Conservation (phyloP, 2,113 vertebrate species). For the Lepisosteus osseus region DNA sequence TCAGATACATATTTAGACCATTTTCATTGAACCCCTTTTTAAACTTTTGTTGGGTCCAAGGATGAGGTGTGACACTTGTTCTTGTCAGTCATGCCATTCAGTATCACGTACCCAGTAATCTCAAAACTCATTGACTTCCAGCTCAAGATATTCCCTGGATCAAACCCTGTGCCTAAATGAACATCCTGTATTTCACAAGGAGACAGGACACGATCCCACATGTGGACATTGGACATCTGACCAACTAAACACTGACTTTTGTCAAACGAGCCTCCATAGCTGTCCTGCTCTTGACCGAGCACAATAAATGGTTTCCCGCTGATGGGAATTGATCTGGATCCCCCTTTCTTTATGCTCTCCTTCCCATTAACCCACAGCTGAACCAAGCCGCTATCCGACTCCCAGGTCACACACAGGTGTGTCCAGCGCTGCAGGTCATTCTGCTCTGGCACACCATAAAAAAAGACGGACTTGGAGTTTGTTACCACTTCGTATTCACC, state of each 20-base stretch:
- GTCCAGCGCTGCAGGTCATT: background rate
- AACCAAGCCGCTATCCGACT: constrained; percentile 30
- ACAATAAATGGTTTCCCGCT: background rate
- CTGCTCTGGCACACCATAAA: too few relatives aligned
- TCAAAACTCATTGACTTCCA: constrained; percentile 17
- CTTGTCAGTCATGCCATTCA: constrained; percentile 5
- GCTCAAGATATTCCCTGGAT: constrained; percentile 13
- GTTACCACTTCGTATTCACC: too few relatives aligned
- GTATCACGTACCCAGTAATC: background rate
- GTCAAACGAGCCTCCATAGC: rapidly evolving
- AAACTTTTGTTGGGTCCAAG: too few relatives aligned
- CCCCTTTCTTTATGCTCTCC: constrained; percentile 37
- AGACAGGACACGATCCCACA: constrained; percentile 42
- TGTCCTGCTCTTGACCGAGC: constrained; percentile 41
- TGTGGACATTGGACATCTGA: constrained; percentile 31
- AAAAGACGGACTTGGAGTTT: too few relatives aligned
- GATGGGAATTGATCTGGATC: constrained; percentile 10
- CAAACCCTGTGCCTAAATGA: background rate
- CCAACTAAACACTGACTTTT: constrained; percentile 36
- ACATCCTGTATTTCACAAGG: constrained; percentile 3
- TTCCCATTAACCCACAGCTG: constrained; percentile 25
- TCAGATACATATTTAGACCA: too few relatives aligned
- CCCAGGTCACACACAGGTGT: constrained; percentile 43
- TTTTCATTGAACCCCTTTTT: too few relatives aligned
- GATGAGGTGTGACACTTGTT: too few relatives aligned